phyloP scores from a whole-genome alignment of 2,797 vertebrate species.

The Hippopotamyrus pictus region DNA sequence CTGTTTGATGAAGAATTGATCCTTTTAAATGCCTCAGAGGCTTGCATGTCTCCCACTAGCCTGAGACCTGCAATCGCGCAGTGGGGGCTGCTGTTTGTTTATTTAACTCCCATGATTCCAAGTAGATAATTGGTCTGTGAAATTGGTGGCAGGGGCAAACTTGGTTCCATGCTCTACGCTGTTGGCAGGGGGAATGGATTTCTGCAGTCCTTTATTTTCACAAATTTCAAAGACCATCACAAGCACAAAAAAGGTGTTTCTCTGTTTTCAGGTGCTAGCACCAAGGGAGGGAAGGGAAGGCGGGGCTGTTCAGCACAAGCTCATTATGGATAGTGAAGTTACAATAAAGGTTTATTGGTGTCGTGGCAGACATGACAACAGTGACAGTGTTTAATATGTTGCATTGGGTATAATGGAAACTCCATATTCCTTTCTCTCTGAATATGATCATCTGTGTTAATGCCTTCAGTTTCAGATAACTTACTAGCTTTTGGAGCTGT shows the following conservation, averaged over 20 bases:
- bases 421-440: slow-evolving; percentile 65
- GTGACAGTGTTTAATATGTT: slow-evolving; percentile 73
- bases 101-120: slow-evolving; percentile 91
- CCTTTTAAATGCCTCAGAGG: slow-evolving; percentile 77
- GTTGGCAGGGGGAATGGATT: slow-evolving; percentile 71
- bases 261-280: slow-evolving; percentile 73
- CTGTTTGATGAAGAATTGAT: slow-evolving; percentile 88
- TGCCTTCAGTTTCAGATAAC: slow-evolving; percentile 63
- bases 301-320: slow-evolving; percentile 59
- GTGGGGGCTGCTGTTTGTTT: slow-evolving; percentile 86
- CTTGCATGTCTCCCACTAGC: slow-evolving; percentile 75
- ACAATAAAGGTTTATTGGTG: slow-evolving; percentile 77
- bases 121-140: slow-evolving; percentile 91
- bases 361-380: slow-evolving; percentile 68
- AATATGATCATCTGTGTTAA: slow-evolving; percentile 68
- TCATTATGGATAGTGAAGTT: slow-evolving; percentile 75
- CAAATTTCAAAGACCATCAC: slow-evolving; percentile 74
- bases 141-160: slow-evolving; percentile 83
- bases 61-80: slow-evolving; percentile 74
- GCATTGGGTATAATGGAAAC: slow-evolving; percentile 64
- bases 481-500: slow-evolving; percentile 68
- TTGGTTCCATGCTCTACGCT: slow-evolving; percentile 75
- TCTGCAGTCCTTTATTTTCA: slow-evolving; percentile 73
- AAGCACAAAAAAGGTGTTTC: slow-evolving; percentile 73
- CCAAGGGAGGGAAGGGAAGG: slow-evolving; percentile 5